Conservation (phyloP, 92 coral and sea anemone genomes). For the Epizoanthus stellaris region DNA sequence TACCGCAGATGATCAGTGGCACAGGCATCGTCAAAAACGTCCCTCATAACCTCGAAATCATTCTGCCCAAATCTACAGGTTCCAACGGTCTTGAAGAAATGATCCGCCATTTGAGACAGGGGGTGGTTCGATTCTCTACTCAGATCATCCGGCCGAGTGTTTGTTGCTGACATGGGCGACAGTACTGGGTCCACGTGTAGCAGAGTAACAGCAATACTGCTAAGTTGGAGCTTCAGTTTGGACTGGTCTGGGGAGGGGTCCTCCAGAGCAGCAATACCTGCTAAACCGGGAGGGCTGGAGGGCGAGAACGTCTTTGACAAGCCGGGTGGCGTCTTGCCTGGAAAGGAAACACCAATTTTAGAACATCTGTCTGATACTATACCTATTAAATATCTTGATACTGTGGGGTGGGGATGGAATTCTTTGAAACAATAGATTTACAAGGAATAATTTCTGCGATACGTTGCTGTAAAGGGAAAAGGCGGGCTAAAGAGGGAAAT, state of each 20-base stretch:
- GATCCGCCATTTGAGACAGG: slow-evolving; percentile 84
- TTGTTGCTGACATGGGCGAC: slow-evolving; percentile 60
- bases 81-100: slow-evolving; percentile 83
- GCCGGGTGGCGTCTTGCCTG: slow-evolving; percentile 54
- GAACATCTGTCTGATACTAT: neutral
- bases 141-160: slow-evolving; percentile 44
- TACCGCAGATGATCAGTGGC: slow-evolving; percentile 90
- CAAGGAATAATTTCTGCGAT: too few relatives aligned
- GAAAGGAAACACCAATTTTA: neutral
- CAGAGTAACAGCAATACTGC: slow-evolving; percentile 84
- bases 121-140: slow-evolving; percentile 67
- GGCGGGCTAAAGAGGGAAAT: too few relatives aligned
- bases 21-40: slow-evolving; percentile 82
- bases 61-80: slow-evolving; percentile 93
- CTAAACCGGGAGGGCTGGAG: slow-evolving; percentile 84
- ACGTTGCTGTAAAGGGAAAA: too few relatives aligned
- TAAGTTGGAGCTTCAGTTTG: slow-evolving; percentile 72
- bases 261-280: slow-evolving; percentile 92
- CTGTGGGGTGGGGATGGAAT: neutral
- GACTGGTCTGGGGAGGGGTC: slow-evolving; percentile 85
- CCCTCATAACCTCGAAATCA: slow-evolving; percentile 89
- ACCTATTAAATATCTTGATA: neutral
- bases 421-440: too few relatives aligned
- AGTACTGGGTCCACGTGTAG: slow-evolving; percentile 91
- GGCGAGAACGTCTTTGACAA: slow-evolving; percentile 61